Conservation (phyloP, 2,113 vertebrate genomes). For the Todiramphus chloris region DNA sequence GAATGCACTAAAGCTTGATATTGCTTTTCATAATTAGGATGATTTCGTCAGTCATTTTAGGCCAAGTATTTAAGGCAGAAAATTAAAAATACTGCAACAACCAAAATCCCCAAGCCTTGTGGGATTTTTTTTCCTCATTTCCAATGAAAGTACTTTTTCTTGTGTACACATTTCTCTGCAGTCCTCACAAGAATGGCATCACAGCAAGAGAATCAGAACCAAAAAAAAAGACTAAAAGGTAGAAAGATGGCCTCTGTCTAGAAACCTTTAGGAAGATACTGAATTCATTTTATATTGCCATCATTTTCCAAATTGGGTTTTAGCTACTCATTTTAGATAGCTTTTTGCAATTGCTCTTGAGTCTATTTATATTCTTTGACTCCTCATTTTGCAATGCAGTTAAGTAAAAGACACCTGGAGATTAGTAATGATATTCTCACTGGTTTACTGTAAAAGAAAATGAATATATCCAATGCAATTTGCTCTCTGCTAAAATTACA, state of each 20-base stretch:
- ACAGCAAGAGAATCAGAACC: not conserved
- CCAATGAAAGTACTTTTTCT: not conserved
- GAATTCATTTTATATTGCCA: not conserved
- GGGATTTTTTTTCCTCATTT: not conserved
- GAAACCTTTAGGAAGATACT: not conserved
- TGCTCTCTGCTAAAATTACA: constrained; percentile 58
- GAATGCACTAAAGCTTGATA: not conserved
- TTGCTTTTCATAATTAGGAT: constrained; percentile 1
- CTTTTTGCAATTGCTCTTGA: not conserved
- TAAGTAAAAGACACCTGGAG: constrained; percentile 16
- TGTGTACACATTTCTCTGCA: not conserved
- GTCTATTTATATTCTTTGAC: not conserved
- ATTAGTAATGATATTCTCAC: not conserved
- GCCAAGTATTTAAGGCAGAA: not conserved
- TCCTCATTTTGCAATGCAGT: not conserved
- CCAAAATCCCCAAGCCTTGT: not conserved
- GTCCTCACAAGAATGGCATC: not conserved
- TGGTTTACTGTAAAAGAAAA: constrained; percentile 54
- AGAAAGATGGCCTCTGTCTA: not conserved
- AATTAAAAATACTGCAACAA: not conserved
- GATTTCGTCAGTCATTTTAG: not conserved
- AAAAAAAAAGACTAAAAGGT: not conserved
- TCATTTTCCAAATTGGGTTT: not conserved
- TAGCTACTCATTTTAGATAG: not conserved
- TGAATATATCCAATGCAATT: constrained; percentile 45